Evolutionary conservation across 2,888 invertebrate species (phyloP).

Genomic region (Pyrochroa serraticornis): DNA sequence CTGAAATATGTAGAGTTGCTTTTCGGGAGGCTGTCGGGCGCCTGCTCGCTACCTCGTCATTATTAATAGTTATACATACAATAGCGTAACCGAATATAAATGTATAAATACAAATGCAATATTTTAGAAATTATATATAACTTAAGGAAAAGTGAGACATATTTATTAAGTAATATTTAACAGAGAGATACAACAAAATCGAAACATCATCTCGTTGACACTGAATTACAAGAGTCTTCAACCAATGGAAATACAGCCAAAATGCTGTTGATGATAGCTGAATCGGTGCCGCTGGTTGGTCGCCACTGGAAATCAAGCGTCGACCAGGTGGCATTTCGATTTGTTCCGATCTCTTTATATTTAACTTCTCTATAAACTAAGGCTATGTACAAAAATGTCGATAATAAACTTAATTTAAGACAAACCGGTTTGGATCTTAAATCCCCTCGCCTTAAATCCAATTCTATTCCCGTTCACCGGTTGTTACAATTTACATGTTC

Average conservation of each 20-base stretch:
- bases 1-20: constrained; percentile 20
- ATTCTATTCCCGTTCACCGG: no score
- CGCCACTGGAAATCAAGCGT: no score
- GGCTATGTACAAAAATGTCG: constrained; percentile 52
- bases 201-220: no score
- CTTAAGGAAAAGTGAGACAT: constrained; percentile 47
- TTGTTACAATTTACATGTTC: no score
- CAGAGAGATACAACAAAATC: constrained; percentile 34
- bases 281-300: no score
- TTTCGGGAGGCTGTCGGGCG: constrained; percentile 16
- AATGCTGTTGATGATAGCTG: no score
- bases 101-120: constrained; percentile 36
- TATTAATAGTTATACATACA: constrained; percentile 18
- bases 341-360: constrained; percentile 7
- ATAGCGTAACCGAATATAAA: constrained; percentile 25
- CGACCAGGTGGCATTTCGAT: no score
- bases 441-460: constrained; percentile 3
- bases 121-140: constrained; percentile 36
- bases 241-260: no score
- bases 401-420: constrained; percentile 44
- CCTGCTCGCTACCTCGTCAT: constrained; percentile 21
- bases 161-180: constrained; percentile 46
- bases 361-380: constrained; percentile 33
- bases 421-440: no score
- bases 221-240: no score